Evolutionary conservation across 2,113 vertebrate species (phyloP), one percentile per base, ranked within the genome.

Genomic region (Lepisosteus osseus): DNA sequence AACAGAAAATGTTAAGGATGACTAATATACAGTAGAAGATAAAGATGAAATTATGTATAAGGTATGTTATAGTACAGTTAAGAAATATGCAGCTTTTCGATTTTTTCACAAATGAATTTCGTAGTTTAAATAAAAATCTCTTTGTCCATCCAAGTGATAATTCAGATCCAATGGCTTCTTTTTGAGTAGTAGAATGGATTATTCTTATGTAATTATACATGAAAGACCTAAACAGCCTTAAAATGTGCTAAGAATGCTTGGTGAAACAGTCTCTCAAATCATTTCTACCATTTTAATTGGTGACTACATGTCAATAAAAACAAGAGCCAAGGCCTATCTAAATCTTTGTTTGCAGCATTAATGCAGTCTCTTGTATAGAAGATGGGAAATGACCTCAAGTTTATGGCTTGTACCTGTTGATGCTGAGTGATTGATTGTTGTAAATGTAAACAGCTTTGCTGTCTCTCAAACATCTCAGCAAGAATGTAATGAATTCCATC

Each of bases 271-370:
- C 80, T 74, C 68, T 77, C 74, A 8, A 77, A 90, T 90, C 85
- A 85, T 89, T 82, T 85, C 73, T 80, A 73, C 84, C 79, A 84
- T 87, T 82, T 81, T 79, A 79, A 86, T 74, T 81, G 86, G 86
- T 86, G 87, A 88, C 78, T 86, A 88, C 85, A 84, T 81, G 81
- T 90, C 88, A 90, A 90, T 90, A 91, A 91, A 75, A 89, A 89
- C 87, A 86, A 86, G 86, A 85, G 75, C 84, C 90, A 91, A 90
- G 90, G 90, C 82, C 88, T 86, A 72, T 73, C 71, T 71, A 68
- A 65, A 44, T 72, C 71, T 57, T 68, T 69, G n/a, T 2, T 43
- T 13, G 67, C 74, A 65, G 75, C 79, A 73, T 83, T 85, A 85
- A 78, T 74, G 65, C 72, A 73, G 67, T 54, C 56, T 78, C 78